A percentile compares a stretch with the other conserved stretches of the same genome.
phyloP scores from a whole-genome alignment of 2,888 invertebrate species.

The Epinotia nisella region DNA sequence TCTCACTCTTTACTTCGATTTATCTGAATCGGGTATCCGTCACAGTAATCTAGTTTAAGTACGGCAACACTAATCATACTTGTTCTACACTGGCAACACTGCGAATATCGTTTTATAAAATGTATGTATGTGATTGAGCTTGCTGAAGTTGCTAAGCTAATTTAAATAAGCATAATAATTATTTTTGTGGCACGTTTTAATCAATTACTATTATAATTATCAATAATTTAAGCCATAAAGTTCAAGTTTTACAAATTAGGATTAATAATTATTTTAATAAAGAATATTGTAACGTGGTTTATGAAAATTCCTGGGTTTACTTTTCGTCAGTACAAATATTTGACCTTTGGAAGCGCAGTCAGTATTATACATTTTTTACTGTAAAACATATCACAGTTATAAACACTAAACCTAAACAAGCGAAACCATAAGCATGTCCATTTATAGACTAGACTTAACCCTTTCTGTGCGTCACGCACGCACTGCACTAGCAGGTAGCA shows the following conservation, averaged over 20 bases:
- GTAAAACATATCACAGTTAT: neutral
- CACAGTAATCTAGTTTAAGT: constrained; percentile 50
- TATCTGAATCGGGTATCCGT: constrained; percentile 52
- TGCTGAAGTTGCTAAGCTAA: constrained; percentile 63
- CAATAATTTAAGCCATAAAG: constrained; percentile 56
- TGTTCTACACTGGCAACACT: constrained; percentile 61
- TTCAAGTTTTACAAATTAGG: constrained; percentile 66
- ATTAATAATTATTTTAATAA: constrained; percentile 53
- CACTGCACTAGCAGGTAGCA: no score
- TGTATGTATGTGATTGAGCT: constrained; percentile 63
- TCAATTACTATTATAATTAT: constrained; percentile 48
- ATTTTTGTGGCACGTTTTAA: constrained; percentile 61
- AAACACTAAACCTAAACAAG: neutral
- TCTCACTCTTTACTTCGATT: constrained; percentile 9
- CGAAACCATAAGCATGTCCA: neutral
- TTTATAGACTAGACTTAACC: neutral
- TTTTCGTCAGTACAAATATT: constrained; percentile 44
- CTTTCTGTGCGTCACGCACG: neutral
- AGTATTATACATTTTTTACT: constrained; percentile 17
- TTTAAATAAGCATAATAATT: constrained; percentile 49
- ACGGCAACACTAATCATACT: constrained; percentile 60
- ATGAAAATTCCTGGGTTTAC: constrained; percentile 47
- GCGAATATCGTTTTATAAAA: constrained; percentile 52
- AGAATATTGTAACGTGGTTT: constrained; percentile 52
- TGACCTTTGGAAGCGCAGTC: neutral